These are phyloP conservation scores for Trypoxylon attenuatum DNA, from an alignment of 2,888 invertebrate species.

Conservation along the genomic window DNA sequence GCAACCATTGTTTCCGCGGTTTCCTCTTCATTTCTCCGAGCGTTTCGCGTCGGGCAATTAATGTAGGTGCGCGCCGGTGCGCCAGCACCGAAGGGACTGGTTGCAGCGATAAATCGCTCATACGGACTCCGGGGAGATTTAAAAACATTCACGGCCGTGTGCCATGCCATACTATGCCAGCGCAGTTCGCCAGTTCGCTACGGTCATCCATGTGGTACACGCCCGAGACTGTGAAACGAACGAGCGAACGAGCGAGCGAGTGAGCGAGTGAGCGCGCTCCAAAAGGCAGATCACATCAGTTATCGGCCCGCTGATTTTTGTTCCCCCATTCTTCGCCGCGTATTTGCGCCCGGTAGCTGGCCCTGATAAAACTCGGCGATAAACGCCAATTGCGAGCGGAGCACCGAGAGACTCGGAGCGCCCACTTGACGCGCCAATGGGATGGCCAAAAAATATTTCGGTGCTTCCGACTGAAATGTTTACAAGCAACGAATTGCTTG, in stretches of 20 bases:
- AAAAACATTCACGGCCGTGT: slow-evolving; percentile 51
- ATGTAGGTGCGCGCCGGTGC: slow-evolving; percentile 44
- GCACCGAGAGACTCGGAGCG: no score
- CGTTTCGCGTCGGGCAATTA: slow-evolving; percentile 55
- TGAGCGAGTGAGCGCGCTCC: slow-evolving; percentile 19
- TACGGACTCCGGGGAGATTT: slow-evolving; percentile 51
- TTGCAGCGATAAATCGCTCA: slow-evolving; percentile 50
- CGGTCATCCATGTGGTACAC: slow-evolving; percentile 16
- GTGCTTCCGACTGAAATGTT: no score
- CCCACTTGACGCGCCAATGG: no score
- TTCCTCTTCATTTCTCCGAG: slow-evolving; percentile 33
- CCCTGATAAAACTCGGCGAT: slow-evolving; percentile 11
- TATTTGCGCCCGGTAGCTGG: not conserved
- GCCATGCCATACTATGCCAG: slow-evolving; percentile 25
- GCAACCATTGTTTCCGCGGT: slow-evolving; percentile 43
- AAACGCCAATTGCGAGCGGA: slow-evolving; percentile 3
- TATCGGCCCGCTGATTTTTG: slow-evolving; percentile 32
- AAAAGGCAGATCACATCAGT: slow-evolving; percentile 36
- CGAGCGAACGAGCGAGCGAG: no score
- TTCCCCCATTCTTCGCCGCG: not conserved
- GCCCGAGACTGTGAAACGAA: slow-evolving; percentile 18
- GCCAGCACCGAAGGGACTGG: slow-evolving; percentile 44
- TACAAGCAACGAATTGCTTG: no score
- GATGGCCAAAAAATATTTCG: no score
- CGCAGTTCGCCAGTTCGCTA: slow-evolving; percentile 19